Evolutionary conservation across 2,113 vertebrate species (phyloP), one percentile per base, ranked within the genome.

Genomic region (Meleagris gallopavo): DNA sequence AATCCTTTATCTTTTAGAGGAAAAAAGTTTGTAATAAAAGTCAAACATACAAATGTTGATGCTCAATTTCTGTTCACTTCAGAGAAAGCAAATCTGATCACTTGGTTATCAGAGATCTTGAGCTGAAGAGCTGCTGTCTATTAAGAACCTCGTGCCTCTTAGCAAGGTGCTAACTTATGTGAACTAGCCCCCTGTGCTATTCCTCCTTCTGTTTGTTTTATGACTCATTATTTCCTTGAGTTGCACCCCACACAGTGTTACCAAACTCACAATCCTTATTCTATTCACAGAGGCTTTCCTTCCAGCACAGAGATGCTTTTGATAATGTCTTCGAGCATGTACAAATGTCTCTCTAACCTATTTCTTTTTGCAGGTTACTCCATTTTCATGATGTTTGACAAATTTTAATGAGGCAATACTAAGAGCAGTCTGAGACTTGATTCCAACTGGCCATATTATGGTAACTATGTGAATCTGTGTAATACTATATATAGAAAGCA

Each of bases 21-120:
- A 92, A 89, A 87, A 72, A 82, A 18, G 69, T 64, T 94, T 89
- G 67, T 83, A 13, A 77, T 91, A 91, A 94, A 82, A 71, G 94
- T 76, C 74, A 83, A 58, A 21, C 82, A 32, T 92, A 66, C 76
- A 85, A 67, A 83, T 66, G 60, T 66, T 91, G 64, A 69, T 74
- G 34, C 55, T 7, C 36, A 92, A 66, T 83, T 91, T 89, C 32
- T 92, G 92, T 82, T 76, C 61, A 48, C 50, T 70, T 82, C 19
- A 62, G 62, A 93, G 61, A 78, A 89, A 50, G 48, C 52, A 84
- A 79, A 62, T 94, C 67, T 79, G 78, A 62, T 89, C 50, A 73
- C 27, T n/a, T 55, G 41, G 45, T 80, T 73, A 89, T 55, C 88
- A 41, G 27, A 83, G 18, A 58, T 81, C n/a, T n/a, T 32, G 27